Evolutionary conservation across 2,888 invertebrate genomes (phyloP).

Genomic region (Omphaloscelis lunosa): DNA sequence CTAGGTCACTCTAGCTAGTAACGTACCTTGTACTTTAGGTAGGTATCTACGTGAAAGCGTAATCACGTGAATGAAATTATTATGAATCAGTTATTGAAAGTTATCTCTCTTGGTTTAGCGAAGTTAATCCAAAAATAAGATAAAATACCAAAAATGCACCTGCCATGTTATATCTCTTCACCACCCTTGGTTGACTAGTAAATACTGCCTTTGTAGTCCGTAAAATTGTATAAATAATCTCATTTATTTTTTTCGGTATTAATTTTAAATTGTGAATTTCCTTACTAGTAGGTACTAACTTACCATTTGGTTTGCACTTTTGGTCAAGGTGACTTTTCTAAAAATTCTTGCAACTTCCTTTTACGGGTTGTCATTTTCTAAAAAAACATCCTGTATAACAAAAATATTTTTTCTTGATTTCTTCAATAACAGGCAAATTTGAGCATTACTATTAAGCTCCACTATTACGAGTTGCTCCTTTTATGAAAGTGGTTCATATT

Average conservation of each 20-base stretch:
- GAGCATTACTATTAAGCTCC: neutral
- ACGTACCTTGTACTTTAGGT: neutral
- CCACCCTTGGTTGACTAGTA: neutral
- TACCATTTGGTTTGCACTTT: neutral
- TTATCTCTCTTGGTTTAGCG: neutral
- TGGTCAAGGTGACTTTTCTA: neutral
- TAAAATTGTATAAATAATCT: neutral
- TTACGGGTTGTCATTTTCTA: neutral
- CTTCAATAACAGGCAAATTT: neutral
- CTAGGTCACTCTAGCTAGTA: constrained; percentile 21
- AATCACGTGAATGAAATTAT: neutral
- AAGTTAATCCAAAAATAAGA: neutral
- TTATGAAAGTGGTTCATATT: neutral
- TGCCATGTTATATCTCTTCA: neutral
- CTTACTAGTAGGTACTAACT: no score
- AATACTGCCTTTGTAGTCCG: neutral
- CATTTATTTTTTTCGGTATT: neutral
- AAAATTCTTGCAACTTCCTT: neutral
- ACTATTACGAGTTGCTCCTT: no score
- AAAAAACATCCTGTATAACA: neutral
- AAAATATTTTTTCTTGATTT: neutral
- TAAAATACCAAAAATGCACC: neutral
- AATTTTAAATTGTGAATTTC: neutral
- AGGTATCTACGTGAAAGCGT: neutral
- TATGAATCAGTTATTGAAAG: constrained; percentile 5